A percentile compares a stretch with the other conserved stretches of the same genome.
Evolutionary conservation across 2,888 invertebrate genomes (phyloP).

Genomic region (Brachynemurus nebulosus): DNA sequence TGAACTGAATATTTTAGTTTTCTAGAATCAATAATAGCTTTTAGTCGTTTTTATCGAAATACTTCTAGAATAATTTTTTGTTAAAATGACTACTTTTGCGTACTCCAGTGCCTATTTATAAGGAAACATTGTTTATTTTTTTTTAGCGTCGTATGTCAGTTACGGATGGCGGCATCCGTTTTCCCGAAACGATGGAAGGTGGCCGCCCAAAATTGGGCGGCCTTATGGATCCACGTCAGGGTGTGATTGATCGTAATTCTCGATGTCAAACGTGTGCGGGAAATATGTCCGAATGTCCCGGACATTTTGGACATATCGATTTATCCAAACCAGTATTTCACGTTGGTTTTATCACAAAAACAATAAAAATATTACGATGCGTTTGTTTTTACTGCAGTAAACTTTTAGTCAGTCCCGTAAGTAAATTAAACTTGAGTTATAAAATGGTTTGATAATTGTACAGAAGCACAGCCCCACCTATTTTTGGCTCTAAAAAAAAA

Average conservation of each 20-base stretch:
- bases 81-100: too few relatives aligned
- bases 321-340: conserved; percentile 98
- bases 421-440: too few relatives aligned
- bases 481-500: too few relatives aligned
- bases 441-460: too few relatives aligned
- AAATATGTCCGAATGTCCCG: conserved; percentile 97
- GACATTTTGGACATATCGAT: conserved; percentile 98
- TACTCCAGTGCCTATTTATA: too few relatives aligned
- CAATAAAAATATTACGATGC: conserved; percentile 93
- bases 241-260: conserved; percentile 87
- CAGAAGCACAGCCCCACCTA: too few relatives aligned
- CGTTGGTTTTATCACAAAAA: conserved; percentile 93
- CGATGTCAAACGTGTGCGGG: conserved; percentile 94
- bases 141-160: conserved; percentile 93
- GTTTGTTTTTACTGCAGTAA: conserved; percentile 99
- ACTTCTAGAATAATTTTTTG: too few relatives aligned
- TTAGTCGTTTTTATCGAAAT: too few relatives aligned
- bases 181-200: conserved; percentile 96
- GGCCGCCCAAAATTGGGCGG: conserved; percentile 96
- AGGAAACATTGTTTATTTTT: conserved; percentile 18
- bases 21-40: too few relatives aligned
- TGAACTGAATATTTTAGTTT: too few relatives aligned
- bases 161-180: conserved; percentile 91
- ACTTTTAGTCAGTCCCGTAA: conserved; percentile 84
- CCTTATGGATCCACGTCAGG: conserved; percentile 98